Evolutionary conservation across 2,113 vertebrate species (phyloP), one percentile per base, ranked within the genome.

Genomic region (Lophius piscatorius): DNA sequence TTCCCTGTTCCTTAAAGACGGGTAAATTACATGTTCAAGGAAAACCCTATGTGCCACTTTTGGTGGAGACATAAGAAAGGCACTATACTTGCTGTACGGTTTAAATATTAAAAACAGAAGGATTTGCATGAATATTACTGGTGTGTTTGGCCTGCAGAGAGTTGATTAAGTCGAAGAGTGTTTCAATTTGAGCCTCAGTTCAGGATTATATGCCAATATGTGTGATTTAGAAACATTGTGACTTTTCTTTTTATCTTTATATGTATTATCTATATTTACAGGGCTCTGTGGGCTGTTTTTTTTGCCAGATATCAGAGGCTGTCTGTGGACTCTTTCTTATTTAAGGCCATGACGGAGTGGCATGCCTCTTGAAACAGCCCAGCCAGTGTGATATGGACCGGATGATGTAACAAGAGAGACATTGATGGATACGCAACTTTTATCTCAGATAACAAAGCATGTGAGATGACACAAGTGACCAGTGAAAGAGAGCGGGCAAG

Each of bases 391-490:
- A 76, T 38, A 39, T 2, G 31, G 52, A 59, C n/a, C 48, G 23
- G 16, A 18, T 69, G 59, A 78, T 49, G 58, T 12, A 70, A 74
- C 36, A 16, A 35, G 29, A 56, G 48, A 63, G 39, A 54, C 57
- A 56, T 57, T 42, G 22, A 14, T 34, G 42, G 38, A 70, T 50
- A 2, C 9, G 13, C 17, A 39, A 54, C 64, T 70, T 71, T 68
- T 54, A 81, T 70, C 51, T 52, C 1, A 1, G 35, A 39, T 46
- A 68, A 47, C 18, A 62, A 79, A 72, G 66, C 24, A 14, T 38
- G 14, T 42, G 6, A 45, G 55, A 28, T 41, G 55, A 62, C 48
- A 52, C 5, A 13, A 60, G 57, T 48, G 62, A 17, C 72, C 72
- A 24, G 6, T 20, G 40, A 52, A 8, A 9, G 18, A 42, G 17